Evolutionary conservation across 2,888 invertebrate genomes (phyloP).

Genomic region (Junonia oenone): DNA sequence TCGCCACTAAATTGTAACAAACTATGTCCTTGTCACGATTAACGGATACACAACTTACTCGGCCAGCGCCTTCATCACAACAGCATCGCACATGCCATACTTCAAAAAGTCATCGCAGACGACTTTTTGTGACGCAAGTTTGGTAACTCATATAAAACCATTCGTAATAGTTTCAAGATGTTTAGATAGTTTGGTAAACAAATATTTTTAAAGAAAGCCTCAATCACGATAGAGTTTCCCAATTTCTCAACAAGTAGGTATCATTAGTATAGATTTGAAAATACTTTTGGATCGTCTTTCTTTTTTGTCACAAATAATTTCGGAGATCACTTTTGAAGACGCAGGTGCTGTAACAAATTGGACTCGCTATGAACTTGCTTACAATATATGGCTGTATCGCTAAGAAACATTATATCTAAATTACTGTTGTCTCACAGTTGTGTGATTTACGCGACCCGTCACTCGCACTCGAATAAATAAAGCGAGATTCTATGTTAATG

Average conservation of each 20-base stretch:
- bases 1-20: too few species aligned
- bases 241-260: background rate
- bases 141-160: too few species aligned
- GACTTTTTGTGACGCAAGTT: too few species aligned
- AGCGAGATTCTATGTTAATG: background rate
- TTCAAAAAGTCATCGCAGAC: too few species aligned
- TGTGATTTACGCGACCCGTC: conserved; percentile 43
- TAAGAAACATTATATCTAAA: conserved; percentile 49
- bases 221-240: background rate
- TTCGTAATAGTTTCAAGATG: too few species aligned
- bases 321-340: conserved; percentile 26
- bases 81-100: too few species aligned
- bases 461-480: conserved; percentile 14
- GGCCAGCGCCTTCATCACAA: too few species aligned
- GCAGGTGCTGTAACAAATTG: conserved; percentile 51
- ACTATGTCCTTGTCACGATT: too few species aligned
- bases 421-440: conserved; percentile 50
- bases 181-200: too few species aligned
- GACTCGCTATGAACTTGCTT: conserved; percentile 37
- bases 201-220: too few species aligned
- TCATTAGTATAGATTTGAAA: conserved; percentile 10
- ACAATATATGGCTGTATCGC: background rate
- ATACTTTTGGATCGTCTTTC: conserved; percentile 23
- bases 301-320: conserved; percentile 21
- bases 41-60: too few species aligned